phyloP scores from a whole-genome alignment of 2,113 vertebrate genomes.

The Chaetodon auriga region DNA sequence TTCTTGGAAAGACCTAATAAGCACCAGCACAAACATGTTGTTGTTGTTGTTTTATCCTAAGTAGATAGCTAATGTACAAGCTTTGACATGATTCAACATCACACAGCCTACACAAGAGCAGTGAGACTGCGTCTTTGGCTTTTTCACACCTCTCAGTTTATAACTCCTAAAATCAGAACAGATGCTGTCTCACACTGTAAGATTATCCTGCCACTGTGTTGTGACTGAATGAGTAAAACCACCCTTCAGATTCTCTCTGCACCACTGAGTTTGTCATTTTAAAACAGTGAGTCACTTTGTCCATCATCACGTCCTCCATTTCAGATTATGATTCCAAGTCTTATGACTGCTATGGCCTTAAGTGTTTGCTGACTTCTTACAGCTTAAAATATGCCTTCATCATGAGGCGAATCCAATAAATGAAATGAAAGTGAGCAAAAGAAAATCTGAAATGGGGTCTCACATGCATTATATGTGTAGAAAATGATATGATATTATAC shows the following conservation, averaged over 20 bases:
- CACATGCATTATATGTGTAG: neutral
- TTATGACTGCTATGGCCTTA: neutral
- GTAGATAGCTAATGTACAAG: neutral
- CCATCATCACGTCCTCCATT: neutral
- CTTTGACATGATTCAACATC: neutral
- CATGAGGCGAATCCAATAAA: neutral
- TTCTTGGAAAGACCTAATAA: neutral
- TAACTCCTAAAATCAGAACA: neutral
- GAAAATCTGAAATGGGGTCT: neutral
- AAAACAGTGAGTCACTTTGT: constrained; percentile 25
- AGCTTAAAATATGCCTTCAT: neutral
- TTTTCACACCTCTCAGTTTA: neutral
- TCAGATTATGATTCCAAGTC: constrained; percentile 4
- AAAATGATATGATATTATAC: neutral
- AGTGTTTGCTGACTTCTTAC: neutral
- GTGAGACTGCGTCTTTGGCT: neutral
- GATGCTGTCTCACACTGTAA: neutral
- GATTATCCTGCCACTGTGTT: neutral
- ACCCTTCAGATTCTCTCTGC: neutral
- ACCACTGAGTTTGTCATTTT: neutral
- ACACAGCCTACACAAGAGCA: neutral
- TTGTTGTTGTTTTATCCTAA: neutral
- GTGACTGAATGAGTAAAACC: neutral
- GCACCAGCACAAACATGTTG: neutral
- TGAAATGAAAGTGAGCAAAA: neutral